Evolutionary conservation across 2,113 vertebrate species (phyloP), one percentile per base, ranked within the genome.

Genomic region (Ceyx cyanopectus): DNA sequence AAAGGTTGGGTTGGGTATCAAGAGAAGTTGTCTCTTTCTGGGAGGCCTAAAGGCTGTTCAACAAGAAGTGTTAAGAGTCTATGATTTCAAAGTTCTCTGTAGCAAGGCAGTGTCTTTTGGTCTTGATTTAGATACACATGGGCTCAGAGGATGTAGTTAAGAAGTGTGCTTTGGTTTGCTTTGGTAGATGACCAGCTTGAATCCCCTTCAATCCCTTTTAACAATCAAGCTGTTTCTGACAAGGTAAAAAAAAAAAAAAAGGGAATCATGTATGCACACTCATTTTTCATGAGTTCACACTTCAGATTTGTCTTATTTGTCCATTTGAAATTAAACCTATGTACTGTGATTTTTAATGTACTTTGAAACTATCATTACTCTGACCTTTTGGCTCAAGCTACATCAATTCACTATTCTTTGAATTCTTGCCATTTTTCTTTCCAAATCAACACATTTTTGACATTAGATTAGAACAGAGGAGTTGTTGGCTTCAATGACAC

Each of bases 391-490:
- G 22, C 12, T 72, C 24, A 60, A 45, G 17, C 65, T 78, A 46
- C 19, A 61, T 78, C 19, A 61, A 13, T 56, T 45, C 32, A 81
- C 2, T 72, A 15, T 60, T 81, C 65, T 37, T n/a, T 50, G 27
- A 66, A 81, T 72, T 76, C 27, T 81, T 89, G 10, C 0, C 20
- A 14, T 56, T 79, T 75, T 92, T 78, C 50, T 86, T 90, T 81
- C 68, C 41, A 84, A 76, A 93, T 72, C 40, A 87, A 61, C 41
- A 66, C 14, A 9, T 72, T 90, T 76, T 58, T 92, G 80, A 75
- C 22, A 37, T 37, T n/a, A 76, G 74, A 80, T 58, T 87, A 82
- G 24, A 89, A 77, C 18, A 32, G 26, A 92, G 46, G 56, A 82
- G 62, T 5, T 48, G 6, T 29, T 92, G 60, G 29, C 10, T 95